These are phyloP conservation scores for Notarius quadriscutis DNA, from an alignment of 2,113 vertebrate genomes.

Conservation along the genomic window DNA sequence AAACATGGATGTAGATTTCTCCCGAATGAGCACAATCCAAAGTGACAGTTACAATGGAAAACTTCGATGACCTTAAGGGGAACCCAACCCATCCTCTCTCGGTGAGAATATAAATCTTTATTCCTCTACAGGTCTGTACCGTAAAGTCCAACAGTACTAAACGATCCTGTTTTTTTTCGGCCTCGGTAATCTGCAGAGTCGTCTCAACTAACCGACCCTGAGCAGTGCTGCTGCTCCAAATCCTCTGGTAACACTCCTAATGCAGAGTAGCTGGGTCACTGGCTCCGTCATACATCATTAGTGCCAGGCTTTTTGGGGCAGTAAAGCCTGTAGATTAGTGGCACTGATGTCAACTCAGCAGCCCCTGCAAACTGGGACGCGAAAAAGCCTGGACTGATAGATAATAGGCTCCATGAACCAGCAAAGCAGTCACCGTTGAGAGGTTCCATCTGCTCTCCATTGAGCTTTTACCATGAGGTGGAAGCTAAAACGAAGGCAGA, in stretches of 20 bases:
- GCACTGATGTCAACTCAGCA: conserved; percentile 44
- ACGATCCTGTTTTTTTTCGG: neutral
- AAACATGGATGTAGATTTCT: neutral
- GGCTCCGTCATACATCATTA: conserved; percentile 40
- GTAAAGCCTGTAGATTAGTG: conserved; percentile 44
- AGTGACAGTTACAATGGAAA: neutral
- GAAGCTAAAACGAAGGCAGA: neutral
- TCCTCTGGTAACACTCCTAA: conserved; percentile 16
- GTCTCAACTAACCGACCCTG: neutral
- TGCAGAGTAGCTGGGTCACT: conserved; percentile 22
- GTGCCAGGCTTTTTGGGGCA: conserved; percentile 49
- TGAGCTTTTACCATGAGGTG: neutral
- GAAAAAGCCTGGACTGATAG: neutral
- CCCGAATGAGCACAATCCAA: neutral
- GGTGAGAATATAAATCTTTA: conserved; percentile 1
- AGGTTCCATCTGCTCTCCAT: neutral
- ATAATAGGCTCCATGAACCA: conserved; percentile 25
- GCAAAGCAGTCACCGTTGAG: conserved; percentile 8
- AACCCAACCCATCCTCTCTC: neutral
- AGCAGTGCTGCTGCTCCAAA: neutral
- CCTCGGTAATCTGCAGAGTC: neutral
- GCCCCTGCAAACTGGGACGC: neutral
- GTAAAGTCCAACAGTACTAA: neutral
- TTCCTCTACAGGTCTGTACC: neutral
- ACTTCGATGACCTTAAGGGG: neutral